A percentile compares a stretch with the other conserved stretches of the same genome.
Evolutionary conservation across 92 coral and sea anemone species (phyloP).

Genomic region (Nematostella vectensis): DNA sequence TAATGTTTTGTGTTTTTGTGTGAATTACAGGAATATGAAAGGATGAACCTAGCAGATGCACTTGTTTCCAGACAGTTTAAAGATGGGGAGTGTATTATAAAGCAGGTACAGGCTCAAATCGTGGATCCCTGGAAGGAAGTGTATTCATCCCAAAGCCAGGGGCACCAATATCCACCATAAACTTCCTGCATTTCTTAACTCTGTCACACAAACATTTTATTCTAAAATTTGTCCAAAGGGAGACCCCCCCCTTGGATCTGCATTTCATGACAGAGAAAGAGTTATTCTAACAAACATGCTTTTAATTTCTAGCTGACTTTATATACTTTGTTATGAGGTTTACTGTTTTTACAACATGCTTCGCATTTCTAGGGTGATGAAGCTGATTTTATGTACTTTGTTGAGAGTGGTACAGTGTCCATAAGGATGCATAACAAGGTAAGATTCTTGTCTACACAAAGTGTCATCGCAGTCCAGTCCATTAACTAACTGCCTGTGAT

Average conservation of each 20-base stretch:
- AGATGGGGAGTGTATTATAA: constrained; percentile 90
- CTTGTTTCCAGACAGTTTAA: constrained; percentile 59
- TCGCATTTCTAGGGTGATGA: constrained; percentile 99
- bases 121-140: no score
- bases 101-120: no score
- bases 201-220: background rate
- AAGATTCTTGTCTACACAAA: no score
- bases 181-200: no score
- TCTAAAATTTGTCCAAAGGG: background rate
- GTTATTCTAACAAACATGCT: no score
- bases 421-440: constrained; percentile 81
- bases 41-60: constrained; percentile 98
- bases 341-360: no score
- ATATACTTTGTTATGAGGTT: no score
- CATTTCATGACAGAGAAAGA: background rate
- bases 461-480: no score
- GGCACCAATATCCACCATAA: no score
- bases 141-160: no score
- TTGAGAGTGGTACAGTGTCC: constrained; percentile 75
- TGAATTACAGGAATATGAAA: constrained; percentile 70
- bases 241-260: background rate
- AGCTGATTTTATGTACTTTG: constrained; percentile 95
- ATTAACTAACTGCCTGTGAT: no score
- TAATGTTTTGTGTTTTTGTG: background rate
- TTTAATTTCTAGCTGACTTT: no score